A percentile compares a stretch with the other conserved stretches of the same genome.
Evolutionary conservation across 2,797 vertebrate species (phyloP).

Genomic region (Pseudochromis fuscus): DNA sequence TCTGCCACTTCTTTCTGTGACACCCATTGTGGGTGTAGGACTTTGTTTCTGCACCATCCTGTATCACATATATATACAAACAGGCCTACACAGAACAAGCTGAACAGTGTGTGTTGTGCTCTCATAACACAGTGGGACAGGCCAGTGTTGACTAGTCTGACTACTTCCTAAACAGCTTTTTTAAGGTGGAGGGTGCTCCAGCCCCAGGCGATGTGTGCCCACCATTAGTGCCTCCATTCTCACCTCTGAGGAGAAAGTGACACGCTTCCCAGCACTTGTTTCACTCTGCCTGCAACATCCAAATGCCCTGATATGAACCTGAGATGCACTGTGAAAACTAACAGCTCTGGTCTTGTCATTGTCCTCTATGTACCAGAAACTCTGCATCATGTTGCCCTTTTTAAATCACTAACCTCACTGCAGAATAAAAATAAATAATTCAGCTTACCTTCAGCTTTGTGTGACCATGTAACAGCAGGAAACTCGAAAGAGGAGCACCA

Average conservation of each 20-base stretch:
- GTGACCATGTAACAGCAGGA: constrained; percentile 85
- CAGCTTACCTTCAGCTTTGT: constrained; percentile 81
- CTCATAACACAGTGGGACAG: constrained; percentile 9
- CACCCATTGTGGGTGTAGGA: constrained; percentile 33
- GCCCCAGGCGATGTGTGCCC: background rate
- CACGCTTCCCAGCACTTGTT: constrained; percentile 38
- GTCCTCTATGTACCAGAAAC: constrained; percentile 13
- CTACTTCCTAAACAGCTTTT: constrained; percentile 31
- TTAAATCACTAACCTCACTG: background rate
- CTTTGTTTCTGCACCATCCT: constrained; percentile 46
- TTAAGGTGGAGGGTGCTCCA: constrained; percentile 12
- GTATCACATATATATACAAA: constrained; percentile 19
- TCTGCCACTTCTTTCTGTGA: constrained; percentile 57
- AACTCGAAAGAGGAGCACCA: constrained; percentile 77
- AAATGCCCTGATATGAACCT: constrained; percentile 29
- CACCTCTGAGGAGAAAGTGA: constrained; percentile 28
- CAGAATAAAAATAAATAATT: constrained; percentile 16
- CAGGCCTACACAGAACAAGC: constrained; percentile 12
- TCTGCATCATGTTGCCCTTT: background rate
- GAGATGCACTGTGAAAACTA: constrained; percentile 13
- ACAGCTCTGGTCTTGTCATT: background rate
- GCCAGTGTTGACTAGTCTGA: background rate
- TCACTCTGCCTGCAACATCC: constrained; percentile 33
- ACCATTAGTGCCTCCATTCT: constrained; percentile 22
- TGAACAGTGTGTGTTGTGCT: constrained; percentile 13